Conservation (phyloP, 2,113 vertebrate species). For the Phalacrocorax aristotelis region DNA sequence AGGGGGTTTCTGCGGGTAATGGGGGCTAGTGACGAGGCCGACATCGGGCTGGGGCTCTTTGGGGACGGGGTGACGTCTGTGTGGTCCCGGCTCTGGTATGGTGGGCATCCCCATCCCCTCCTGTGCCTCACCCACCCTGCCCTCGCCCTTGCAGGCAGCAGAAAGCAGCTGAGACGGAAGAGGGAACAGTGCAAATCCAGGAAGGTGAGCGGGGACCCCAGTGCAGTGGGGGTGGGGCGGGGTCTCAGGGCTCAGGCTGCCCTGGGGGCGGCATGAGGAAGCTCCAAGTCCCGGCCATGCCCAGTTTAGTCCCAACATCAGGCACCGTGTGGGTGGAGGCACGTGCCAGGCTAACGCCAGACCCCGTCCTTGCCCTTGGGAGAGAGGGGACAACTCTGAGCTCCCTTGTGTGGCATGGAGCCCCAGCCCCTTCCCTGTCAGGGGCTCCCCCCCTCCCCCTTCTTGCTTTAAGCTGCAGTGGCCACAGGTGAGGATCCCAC, state of each 20-base stretch:
- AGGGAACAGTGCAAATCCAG: not conserved
- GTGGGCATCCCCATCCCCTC: too few species aligned
- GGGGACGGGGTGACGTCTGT: not conserved
- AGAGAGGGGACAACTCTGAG: not conserved
- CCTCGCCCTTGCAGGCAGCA: not conserved
- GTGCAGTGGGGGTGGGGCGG: not conserved
- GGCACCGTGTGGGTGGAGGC: too few species aligned
- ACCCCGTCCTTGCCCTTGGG: not conserved
- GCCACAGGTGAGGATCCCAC: constrained; percentile 91
- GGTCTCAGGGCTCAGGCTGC: not conserved
- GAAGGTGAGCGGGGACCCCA: not conserved
- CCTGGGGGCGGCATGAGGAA: not conserved
- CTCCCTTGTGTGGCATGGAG: not conserved
- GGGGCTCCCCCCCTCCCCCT: not conserved
- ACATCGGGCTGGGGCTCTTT: not conserved
- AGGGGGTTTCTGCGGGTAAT: not conserved
- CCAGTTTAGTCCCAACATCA: rapidly evolving
- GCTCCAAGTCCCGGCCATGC: too few species aligned
- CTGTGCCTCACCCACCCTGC: not conserved
- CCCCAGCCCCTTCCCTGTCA: not conserved
- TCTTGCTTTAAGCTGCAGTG: constrained; percentile 79
- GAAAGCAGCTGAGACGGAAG: not conserved
- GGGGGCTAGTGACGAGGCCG: not conserved
- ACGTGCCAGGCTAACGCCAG: rapidly evolving
- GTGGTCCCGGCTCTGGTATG: not conserved